Evolutionary conservation across 1,140 invertebrate genomes (phyloP).

Genomic region (Bombus picipes): DNA sequence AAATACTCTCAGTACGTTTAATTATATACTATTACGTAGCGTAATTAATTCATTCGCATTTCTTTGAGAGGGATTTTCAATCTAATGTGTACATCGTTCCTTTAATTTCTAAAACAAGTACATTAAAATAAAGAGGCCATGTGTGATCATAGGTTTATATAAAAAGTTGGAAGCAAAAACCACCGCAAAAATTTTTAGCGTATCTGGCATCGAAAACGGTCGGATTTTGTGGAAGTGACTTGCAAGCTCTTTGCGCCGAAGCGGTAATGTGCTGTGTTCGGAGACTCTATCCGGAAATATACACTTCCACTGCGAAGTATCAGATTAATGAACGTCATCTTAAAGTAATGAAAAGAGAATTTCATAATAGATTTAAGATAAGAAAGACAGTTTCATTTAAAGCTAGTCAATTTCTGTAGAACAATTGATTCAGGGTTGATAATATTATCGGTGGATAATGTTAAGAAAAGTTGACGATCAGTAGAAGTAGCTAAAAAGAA

Average conservation of each 20-base stretch:
- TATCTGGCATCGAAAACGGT: constrained; percentile 80
- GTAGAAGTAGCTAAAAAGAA: not conserved
- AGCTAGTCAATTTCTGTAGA: not conserved
- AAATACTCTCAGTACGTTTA: constrained; percentile 84
- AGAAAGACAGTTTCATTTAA: not conserved
- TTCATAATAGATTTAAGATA: not conserved
- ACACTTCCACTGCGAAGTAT: constrained; percentile 75
- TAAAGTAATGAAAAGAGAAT: constrained; percentile 66
- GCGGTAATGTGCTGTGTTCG: constrained; percentile 80
- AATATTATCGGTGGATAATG: not conserved
- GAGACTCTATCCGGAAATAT: constrained; percentile 80
- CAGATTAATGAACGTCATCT: constrained; percentile 76
- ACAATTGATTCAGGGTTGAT: no score
- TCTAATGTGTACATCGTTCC: no score
- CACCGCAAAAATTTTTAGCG: constrained; percentile 76
- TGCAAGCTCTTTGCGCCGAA: constrained; percentile 80
- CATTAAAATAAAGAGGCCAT: not conserved
- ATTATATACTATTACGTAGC: not conserved
- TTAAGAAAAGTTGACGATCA: not conserved
- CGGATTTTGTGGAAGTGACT: constrained; percentile 82
- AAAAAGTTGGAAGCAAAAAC: constrained; percentile 79
- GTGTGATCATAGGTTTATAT: constrained; percentile 74
- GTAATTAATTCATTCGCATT: not conserved
- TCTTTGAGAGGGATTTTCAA: not conserved
- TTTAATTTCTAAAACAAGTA: not conserved